phyloP scores from a whole-genome alignment of 2,113 vertebrate genomes.

The Cettia cetti region DNA sequence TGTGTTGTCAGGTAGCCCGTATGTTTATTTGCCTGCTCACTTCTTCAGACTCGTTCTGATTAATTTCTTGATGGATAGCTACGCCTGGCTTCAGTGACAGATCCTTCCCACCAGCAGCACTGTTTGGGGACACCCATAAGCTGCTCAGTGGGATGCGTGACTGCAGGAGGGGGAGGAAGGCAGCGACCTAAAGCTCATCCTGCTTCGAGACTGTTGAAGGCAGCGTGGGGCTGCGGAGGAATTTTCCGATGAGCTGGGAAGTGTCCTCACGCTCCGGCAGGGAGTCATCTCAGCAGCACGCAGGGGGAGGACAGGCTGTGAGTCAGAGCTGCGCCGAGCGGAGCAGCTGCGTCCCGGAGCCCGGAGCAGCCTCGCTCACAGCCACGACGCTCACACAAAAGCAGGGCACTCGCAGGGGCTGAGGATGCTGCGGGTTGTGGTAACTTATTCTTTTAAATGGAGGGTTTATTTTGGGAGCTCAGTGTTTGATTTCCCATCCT shows the following conservation, averaged over 20 bases:
- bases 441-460: not conserved
- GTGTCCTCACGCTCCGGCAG: not conserved
- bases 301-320: not conserved
- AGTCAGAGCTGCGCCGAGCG: not conserved
- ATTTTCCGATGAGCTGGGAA: not conserved
- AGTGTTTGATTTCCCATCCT: constrained; percentile 9
- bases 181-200: not conserved
- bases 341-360: not conserved
- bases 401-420: accelerated
- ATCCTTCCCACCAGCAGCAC: not conserved
- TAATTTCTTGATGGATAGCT: not conserved
- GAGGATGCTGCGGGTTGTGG: not conserved
- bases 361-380: not conserved
- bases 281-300: not conserved
- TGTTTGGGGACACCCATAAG: not conserved
- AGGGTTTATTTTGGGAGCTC: not conserved
- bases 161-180: not conserved
- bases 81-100: not conserved
- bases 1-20: not conserved
- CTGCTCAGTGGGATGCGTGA: not conserved
- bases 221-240: not conserved
- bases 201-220: not conserved
- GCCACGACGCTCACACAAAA: accelerated
- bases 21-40: not conserved
- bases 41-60: not conserved